Evolutionary conservation across 2,888 invertebrate species (phyloP), one percentile per base, ranked within the genome.

Genomic region (Cylindroiulus punctatus): DNA sequence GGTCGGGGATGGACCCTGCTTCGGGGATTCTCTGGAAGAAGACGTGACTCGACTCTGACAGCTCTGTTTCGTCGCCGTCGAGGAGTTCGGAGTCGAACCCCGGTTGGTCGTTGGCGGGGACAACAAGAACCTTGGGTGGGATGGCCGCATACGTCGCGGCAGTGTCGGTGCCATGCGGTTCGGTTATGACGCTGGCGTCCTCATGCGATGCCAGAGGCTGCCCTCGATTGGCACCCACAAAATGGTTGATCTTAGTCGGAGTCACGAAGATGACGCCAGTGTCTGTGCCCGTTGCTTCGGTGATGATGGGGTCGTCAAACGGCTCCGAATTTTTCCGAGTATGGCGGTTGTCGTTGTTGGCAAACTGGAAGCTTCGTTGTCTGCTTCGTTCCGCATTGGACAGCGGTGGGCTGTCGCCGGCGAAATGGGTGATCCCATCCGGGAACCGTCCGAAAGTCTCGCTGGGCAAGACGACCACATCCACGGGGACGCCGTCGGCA

Each of bases 11-110:
- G 2, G 82, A 40, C 14, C n/a, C 42, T 1, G 84, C 52, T 30
- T 86, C 86, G 1, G 86, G 84, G 19, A 85, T 85, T 52, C 85
- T 52, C 42, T 85, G 84, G 42, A 86, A 86, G 42, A 81, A 86
- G 5, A 86, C 32, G 36, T 86, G 86, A 42, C 84, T 86, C 17
- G 86, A 42, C 57, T 86, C 86, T 7, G 86, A 86, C 14, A 86
- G 44, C 65, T 86, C 86, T n/a, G 86, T 57, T 76, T 81, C 87
- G 10, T 87, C 85, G 10, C 81, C 85, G 14, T 87, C 85, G n/a
- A 85, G n/a, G 22, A 44, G 12, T 81, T 86, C 86, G 4, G 40
- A 26, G 57, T 84, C 42, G 19, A 40, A 40, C 22, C 0, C 42
- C 3, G 32, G n/a, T 84, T 40, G 36, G 12, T 82, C 22, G 0